phyloP scores from a whole-genome alignment of 2,888 invertebrate species.

The Drosophila pegasa region DNA sequence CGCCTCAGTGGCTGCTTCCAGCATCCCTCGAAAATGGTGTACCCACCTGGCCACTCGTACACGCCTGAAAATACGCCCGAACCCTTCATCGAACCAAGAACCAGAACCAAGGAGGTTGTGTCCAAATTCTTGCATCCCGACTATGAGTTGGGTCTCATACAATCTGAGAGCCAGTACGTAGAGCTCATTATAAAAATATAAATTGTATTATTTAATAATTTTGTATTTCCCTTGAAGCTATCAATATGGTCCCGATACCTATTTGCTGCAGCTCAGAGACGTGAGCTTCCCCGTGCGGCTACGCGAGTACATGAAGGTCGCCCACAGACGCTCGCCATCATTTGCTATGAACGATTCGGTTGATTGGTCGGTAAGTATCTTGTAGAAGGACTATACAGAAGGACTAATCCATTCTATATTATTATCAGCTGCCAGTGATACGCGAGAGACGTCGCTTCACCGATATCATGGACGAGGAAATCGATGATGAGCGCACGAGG shows the following conservation, averaged over 20 bases:
- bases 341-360: constrained; percentile 90
- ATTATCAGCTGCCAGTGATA: constrained; percentile 91
- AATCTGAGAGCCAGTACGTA: constrained; percentile 94
- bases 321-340: constrained; percentile 90
- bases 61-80: constrained; percentile 92
- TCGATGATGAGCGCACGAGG: constrained; percentile 93
- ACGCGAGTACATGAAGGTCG: constrained; percentile 97
- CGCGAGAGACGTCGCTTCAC: constrained; percentile 95
- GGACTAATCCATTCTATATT: background rate
- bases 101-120: constrained; percentile 87
- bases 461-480: constrained; percentile 98
- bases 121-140: constrained; percentile 92
- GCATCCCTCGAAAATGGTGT: constrained; percentile 97
- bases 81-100: constrained; percentile 85
- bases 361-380: constrained; percentile 90
- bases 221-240: constrained; percentile 87
- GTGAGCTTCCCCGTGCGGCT: constrained; percentile 97
- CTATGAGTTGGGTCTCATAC: constrained; percentile 92
- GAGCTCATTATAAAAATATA: background rate
- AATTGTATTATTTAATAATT: background rate
- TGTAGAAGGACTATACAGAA: no score
- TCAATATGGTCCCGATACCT: constrained; percentile 98
- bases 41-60: constrained; percentile 93
- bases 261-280: constrained; percentile 96
- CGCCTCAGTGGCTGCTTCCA: constrained; percentile 93